These are phyloP conservation scores for Drosophila subobscura DNA, from an alignment of 1,140 invertebrate genomes.

Conservation along the genomic window DNA sequence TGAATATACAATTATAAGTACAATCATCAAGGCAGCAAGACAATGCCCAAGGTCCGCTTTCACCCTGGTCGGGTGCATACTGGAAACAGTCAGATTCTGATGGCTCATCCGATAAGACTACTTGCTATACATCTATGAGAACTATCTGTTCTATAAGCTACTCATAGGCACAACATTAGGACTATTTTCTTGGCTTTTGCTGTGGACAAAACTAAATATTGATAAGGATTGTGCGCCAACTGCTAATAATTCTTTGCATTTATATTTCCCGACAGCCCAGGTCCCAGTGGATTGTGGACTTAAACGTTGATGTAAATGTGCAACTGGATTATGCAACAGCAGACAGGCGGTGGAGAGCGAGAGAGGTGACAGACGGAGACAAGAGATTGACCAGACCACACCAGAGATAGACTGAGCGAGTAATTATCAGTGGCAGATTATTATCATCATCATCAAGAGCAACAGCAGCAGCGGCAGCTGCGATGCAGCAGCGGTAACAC, in stretches of 20 bases:
- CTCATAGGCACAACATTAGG: constrained; percentile 10
- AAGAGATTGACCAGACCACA: constrained; percentile 1
- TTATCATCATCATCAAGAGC: constrained; percentile 45
- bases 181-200: neutral
- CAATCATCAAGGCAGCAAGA: neutral
- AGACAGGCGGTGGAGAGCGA: constrained; percentile 29
- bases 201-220: constrained; percentile 9
- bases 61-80: constrained; percentile 11
- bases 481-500: constrained; percentile 39
- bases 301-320: constrained; percentile 28
- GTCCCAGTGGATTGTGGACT: constrained; percentile 17
- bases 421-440: constrained; percentile 73
- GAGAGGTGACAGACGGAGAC: constrained; percentile 7
- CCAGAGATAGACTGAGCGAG: constrained; percentile 35
- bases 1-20: too few species aligned
- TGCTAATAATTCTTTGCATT: constrained; percentile 15
- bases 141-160: constrained; percentile 13
- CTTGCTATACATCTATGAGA: neutral
- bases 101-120: constrained; percentile 19
- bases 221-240: constrained; percentile 16
- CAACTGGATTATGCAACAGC: constrained; percentile 59
- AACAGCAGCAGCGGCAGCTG: constrained; percentile 12
- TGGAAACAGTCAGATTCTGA: constrained; percentile 32
- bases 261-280: constrained; percentile 29
- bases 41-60: constrained; percentile 1